phyloP scores from a whole-genome alignment of 2,888 invertebrate species.

The Anthrax anthrax region DNA sequence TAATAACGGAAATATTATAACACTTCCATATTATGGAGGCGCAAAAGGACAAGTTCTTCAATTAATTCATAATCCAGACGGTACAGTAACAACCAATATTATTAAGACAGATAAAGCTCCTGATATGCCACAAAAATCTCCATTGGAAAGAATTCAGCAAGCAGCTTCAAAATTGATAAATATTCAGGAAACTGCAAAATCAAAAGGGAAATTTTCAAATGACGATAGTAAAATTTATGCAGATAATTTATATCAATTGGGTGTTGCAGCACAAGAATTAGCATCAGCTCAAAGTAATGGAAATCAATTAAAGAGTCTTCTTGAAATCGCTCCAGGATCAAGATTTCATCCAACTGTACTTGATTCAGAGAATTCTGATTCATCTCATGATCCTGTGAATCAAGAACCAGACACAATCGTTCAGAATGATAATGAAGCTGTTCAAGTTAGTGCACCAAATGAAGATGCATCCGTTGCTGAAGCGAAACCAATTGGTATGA shows the following conservation, averaged over 20 bases:
- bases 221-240: conserved; percentile 43
- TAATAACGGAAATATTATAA: background rate
- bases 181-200: conserved; percentile 46
- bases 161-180: conserved; percentile 44
- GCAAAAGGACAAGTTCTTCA: conserved; percentile 53
- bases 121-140: conserved; percentile 12
- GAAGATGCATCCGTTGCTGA: conserved; percentile 54
- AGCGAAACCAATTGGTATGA: conserved; percentile 56
- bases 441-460: conserved; percentile 39
- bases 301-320: conserved; percentile 37
- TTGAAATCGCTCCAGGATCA: conserved; percentile 21
- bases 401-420: conserved; percentile 25
- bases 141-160: conserved; percentile 35
- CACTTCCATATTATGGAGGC: conserved; percentile 55
- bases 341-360: background rate
- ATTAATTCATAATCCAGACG: conserved; percentile 41
- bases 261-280: conserved; percentile 42
- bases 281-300: conserved; percentile 40
- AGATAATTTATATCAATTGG: conserved; percentile 40
- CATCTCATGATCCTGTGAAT: conserved; percentile 23
- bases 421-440: conserved; percentile 30
- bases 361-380: conserved; percentile 17
- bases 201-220: conserved; percentile 34
- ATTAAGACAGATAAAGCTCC: conserved; percentile 20
- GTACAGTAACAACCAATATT: conserved; percentile 37